phyloP scores from a whole-genome alignment of 2,888 invertebrate species.

The Ceratothoa steindachneri region DNA sequence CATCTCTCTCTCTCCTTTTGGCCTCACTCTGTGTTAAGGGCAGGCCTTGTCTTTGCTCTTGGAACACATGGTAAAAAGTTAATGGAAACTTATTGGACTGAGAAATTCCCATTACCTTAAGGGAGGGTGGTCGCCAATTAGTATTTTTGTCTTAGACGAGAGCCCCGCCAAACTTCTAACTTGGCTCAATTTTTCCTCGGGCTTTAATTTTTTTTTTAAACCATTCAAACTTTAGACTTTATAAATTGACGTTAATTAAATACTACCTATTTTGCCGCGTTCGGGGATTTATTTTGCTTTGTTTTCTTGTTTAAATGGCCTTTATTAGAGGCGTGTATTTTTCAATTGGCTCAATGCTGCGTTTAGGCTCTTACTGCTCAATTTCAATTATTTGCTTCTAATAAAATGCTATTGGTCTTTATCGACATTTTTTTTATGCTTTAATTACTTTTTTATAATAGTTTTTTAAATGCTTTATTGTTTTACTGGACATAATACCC shows the following conservation, averaged over 20 bases:
- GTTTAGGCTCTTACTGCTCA: too few species aligned
- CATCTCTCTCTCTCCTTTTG: background rate
- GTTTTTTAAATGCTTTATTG: too few species aligned
- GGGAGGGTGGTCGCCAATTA: constrained; percentile 44
- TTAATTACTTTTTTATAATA: too few species aligned
- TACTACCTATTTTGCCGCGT: constrained; percentile 1
- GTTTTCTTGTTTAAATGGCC: too few species aligned
- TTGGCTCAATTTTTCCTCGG: constrained; percentile 22
- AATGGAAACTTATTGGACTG: constrained; percentile 46
- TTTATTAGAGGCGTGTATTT: too few species aligned
- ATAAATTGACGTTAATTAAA: constrained; percentile 11
- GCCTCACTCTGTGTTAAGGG: constrained; percentile 6
- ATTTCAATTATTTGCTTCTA: too few species aligned
- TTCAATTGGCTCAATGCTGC: too few species aligned
- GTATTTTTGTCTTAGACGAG: constrained; percentile 41
- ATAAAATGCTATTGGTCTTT: too few species aligned
- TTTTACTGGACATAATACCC: too few species aligned
- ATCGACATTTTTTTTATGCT: too few species aligned
- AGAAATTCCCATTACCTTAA: constrained; percentile 46
- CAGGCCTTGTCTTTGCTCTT: constrained; percentile 12
- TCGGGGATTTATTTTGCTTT: too few species aligned
- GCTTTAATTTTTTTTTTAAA: too few species aligned
- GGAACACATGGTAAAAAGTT: constrained; percentile 44
- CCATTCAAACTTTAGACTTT: constrained; percentile 10
- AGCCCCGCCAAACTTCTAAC: constrained; percentile 34